phyloP scores from a whole-genome alignment of 2,797 vertebrate species.

The Natrix natrix region DNA sequence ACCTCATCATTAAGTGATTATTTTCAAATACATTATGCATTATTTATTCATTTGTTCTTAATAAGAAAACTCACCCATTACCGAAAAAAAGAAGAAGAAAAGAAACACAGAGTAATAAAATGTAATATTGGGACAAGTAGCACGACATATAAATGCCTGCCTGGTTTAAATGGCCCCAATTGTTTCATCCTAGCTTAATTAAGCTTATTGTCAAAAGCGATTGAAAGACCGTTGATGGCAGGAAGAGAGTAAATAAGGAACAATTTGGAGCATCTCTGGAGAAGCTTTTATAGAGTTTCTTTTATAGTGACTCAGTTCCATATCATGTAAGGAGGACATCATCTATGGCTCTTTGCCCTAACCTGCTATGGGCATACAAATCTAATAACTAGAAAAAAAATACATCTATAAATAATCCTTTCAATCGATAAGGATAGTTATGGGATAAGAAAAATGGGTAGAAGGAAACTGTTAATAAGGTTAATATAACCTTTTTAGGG shows the following conservation, averaged over 20 bases:
- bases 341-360: neutral
- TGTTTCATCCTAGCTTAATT: neutral
- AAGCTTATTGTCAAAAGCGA: neutral
- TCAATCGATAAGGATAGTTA: neutral
- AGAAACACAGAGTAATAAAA: neutral
- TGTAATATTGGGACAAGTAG: neutral
- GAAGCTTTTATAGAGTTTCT: neutral
- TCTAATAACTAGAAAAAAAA: neutral
- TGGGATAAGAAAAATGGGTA: neutral
- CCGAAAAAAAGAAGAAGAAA: neutral
- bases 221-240: neutral
- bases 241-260: neutral
- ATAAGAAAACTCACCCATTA: neutral
- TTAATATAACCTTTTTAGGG: neutral
- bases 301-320: neutral
- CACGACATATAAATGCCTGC: neutral
- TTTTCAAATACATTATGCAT: conserved; percentile 4
- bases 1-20: conserved; percentile 20
- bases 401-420: neutral
- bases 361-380: neutral
- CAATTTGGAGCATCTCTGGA: neutral
- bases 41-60: conserved; percentile 3
- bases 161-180: neutral
- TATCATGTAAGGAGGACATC: neutral
- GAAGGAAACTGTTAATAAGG: neutral